A percentile compares a stretch with the other conserved stretches of the same genome.
Evolutionary conservation across 2,797 vertebrate species (phyloP).

Genomic region (Jordanella pulchra): DNA sequence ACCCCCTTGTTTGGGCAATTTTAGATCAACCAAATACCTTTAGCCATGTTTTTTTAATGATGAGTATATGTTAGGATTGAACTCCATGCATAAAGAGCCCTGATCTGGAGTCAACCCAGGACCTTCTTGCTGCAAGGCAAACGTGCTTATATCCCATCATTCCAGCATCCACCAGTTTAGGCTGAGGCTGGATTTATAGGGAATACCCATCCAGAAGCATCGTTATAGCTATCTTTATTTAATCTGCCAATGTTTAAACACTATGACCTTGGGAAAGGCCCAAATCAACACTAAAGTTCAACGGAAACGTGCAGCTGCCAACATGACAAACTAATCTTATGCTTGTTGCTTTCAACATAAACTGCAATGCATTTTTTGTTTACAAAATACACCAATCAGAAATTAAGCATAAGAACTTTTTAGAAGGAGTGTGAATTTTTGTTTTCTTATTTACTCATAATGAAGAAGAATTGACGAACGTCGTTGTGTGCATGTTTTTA

Average conservation of each 20-base stretch:
- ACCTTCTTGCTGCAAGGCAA: too few species aligned
- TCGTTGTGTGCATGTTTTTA: not conserved
- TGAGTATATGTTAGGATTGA: too few species aligned
- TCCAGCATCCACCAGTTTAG: not conserved
- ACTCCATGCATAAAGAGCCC: too few species aligned
- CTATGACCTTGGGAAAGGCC: not conserved
- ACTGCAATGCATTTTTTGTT: not conserved
- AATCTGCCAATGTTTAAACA: not conserved
- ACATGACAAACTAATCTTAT: not conserved
- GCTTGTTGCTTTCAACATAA: not conserved
- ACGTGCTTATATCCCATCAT: not conserved
- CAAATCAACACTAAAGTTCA: too few species aligned
- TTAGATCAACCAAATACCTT: too few species aligned
- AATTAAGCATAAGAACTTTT: not conserved
- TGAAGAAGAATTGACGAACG: not conserved
- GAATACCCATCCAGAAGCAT: too few species aligned
- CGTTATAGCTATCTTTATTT: not conserved
- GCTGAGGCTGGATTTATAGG: not conserved
- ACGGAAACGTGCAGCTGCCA: not conserved
- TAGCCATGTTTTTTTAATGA: too few species aligned
- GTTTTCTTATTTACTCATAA: not conserved
- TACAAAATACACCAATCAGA: not conserved
- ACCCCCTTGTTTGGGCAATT: too few species aligned
- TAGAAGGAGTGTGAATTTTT: not conserved
- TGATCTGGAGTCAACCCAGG: not conserved